Base-by-base conservation (phyloP, 2,888 invertebrate genomes). In the Timandra comae region DNA sequence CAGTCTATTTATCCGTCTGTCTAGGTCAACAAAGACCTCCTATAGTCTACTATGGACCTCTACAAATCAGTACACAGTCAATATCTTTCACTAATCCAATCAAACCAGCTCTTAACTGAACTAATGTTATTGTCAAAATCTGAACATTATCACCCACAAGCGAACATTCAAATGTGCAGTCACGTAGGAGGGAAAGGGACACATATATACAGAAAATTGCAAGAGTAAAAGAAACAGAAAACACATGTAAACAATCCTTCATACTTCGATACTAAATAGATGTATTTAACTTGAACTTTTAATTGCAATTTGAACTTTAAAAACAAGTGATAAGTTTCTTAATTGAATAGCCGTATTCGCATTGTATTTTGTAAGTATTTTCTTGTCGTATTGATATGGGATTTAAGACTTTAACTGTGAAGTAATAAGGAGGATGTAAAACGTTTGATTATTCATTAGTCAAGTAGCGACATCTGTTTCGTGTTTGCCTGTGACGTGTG, bases 71-170 rank as follows among this genome's bases (percentile, higher is more conserved):
- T 26, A 30, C 43, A 61, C 62, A 49, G 69, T 79, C 77, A 64
- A 77, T 73, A 67, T 65, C 74, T 77, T 78, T 78, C 76, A 77
- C 78, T 79, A 79, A 77, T 73, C 77, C 76, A 78, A 79, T 79
- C 79, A 79, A 72, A 75, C 68, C 65, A 62, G 63, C 60, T 67
- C 68, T 67, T 63, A 69, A 66, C 63, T 64, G 60, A 68, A 76
- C 75, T 78, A 78, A 78, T 77, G 78, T 78, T 79, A 77, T 79
- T 78, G 79, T 79, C 79, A 74, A n/a, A n/a, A 75, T 72, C 70
- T 70, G 67, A 65, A 66, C 65, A 78, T 78, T 78, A 77, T 69
- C n/a, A n/a, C n/a, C 67, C 61, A 55, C 58, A 63, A 72, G 69
- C 66, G 65, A 68, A 59, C 65, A 74, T 76, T 71, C 63, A 65